These are phyloP conservation scores for Lochmaea capreae DNA, from an alignment of 2,888 invertebrate species.

Conservation along the genomic window DNA sequence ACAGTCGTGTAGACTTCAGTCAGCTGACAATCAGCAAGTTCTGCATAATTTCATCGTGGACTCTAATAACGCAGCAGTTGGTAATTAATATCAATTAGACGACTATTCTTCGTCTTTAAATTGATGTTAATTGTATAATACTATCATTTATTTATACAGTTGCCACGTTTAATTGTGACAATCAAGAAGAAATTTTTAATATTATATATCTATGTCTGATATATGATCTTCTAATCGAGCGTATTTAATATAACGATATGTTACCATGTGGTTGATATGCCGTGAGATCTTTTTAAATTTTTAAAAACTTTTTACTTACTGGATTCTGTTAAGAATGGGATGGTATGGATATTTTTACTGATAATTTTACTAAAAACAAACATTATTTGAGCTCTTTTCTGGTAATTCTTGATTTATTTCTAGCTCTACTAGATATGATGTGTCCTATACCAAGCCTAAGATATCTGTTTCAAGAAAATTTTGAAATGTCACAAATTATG, in stretches of 20 bases:
- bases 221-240: not conserved
- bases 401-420: too few species aligned
- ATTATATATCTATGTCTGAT: slow-evolving; percentile 25
- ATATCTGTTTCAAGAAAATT: too few species aligned
- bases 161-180: slow-evolving; percentile 38
- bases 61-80: slow-evolving; percentile 56
- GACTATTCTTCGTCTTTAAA: slow-evolving; percentile 47
- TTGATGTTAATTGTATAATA: slow-evolving; percentile 43
- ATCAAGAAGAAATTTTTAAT: slow-evolving; percentile 39
- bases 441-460: too few species aligned
- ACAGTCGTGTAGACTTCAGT: slow-evolving; percentile 50
- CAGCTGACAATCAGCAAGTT: slow-evolving; percentile 57
- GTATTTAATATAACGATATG: not conserved
- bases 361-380: too few species aligned
- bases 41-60: slow-evolving; percentile 58
- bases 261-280: not conserved
- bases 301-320: too few species aligned
- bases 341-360: too few species aligned
- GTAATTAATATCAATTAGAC: slow-evolving; percentile 61
- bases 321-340: too few species aligned
- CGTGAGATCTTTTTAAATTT: not conserved
- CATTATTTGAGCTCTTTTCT: too few species aligned
- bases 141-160: slow-evolving; percentile 40
- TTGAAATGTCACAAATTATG: too few species aligned
- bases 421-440: too few species aligned